Percentiles rank a stretch among this genome's conserved stretches.
Conservation (phyloP, 1,140 invertebrate genomes). For the Lordiphosa stackelbergi region DNA sequence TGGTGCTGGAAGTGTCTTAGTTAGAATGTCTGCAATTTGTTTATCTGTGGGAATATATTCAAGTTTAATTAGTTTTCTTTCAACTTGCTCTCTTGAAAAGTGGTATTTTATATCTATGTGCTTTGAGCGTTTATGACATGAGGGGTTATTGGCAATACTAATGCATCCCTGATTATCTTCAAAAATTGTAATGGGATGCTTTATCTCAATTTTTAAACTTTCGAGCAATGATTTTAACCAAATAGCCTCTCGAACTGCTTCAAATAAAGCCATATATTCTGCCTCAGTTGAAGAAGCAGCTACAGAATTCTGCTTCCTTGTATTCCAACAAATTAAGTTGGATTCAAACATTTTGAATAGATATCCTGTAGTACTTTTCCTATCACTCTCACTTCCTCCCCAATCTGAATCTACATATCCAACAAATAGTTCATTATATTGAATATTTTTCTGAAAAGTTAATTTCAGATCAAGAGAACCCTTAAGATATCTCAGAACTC, state of each 20-base stretch:
- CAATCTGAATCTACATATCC: slow-evolving; percentile 4
- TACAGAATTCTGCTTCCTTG: not conserved
- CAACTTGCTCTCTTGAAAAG: too few species aligned
- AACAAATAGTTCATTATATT: not conserved
- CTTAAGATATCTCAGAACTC: slow-evolving; percentile 21
- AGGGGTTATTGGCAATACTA: too few species aligned
- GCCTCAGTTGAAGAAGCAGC: slow-evolving; percentile 1
- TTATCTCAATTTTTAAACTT: not conserved
- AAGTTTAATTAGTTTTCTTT: not conserved
- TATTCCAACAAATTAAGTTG: not conserved
- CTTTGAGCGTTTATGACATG: too few species aligned
- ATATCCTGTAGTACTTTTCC: slow-evolving; percentile 2
- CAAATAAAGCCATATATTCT: slow-evolving; percentile 1
- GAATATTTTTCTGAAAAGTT: not conserved
- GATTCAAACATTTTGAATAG: not conserved
- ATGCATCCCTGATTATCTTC: not conserved
- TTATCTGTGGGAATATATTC: slow-evolving; percentile 1
- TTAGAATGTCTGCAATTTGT: not conserved
- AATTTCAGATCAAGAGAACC: not conserved
- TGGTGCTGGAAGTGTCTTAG: slow-evolving; percentile 1
- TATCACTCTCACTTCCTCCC: not conserved
- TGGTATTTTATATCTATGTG: too few species aligned
- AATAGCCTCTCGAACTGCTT: not conserved
- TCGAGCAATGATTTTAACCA: not conserved
- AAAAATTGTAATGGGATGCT: not conserved